Base-by-base conservation (phyloP, 2,888 invertebrate genomes). In the Carterocephalus palaemon region DNA sequence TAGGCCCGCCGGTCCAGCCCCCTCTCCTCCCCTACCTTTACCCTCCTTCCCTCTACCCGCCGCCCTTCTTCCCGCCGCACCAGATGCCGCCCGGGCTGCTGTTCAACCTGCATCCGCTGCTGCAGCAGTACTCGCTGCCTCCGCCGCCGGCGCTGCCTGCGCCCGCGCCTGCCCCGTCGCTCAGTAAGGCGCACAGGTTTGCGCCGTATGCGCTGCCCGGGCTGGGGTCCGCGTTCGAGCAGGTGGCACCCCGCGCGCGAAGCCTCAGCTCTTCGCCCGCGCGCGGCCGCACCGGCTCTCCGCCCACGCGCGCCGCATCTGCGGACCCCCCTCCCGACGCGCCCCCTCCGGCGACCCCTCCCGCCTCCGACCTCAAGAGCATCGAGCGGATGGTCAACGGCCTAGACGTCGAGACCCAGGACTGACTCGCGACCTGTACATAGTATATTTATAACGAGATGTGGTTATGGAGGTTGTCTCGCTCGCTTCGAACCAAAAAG, bases 301-400 rank as follows among this genome's bases (percentile, higher is more conserved):
- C 86, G 46, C 67, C 88, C 56, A 53, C 79, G 67, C 57, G 91
- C 75, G 64, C 91, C 76, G 61, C 90, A 72, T 61, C 87, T 67
- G 59, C 85, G 3, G 85, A 83, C 54, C 82, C 83, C 1, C 85
- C 89, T 72, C 82, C 90, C 59, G 90, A 63, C 86, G 90, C 57
- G 70, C 89, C 63, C 2, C 75, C 88, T 38, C 72, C 82, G 46
- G 64, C 73, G 57, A 91, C 90, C 53, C 89, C 88, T 52, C 90
- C 90, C 22, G 90, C 93, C 28, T 94, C 92, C 51, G 97, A 97
- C 83, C 90, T 98, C 59, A 97, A 97, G 84, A 96, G 93, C 78
- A 98, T 98, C 87, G 97, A 98, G 86, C 95, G 97, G 76, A 97
- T 97, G 97, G 96, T 98, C 59, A 97, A 97, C 82, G 97, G 97